A percentile compares a stretch with the other conserved stretches of the same genome.
Evolutionary conservation across 30 jellyfish, hydroid and myxozoan genomes (phyloP).

Genomic region (Cassiopea xamachana): DNA sequence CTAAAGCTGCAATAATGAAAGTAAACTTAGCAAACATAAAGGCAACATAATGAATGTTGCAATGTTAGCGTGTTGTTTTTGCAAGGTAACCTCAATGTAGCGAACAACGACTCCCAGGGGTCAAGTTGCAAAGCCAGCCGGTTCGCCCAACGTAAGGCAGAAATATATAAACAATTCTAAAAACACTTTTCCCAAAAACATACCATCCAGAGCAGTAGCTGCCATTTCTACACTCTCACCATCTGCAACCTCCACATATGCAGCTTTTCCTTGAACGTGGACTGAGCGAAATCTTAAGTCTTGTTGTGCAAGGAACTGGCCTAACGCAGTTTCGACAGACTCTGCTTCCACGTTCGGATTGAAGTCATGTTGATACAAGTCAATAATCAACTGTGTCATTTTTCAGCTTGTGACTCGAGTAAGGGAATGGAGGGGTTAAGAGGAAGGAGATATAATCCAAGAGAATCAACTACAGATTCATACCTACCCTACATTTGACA

Average conservation of each 20-base stretch:
- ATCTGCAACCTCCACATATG: conserved; percentile 79
- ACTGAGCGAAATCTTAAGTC: conserved; percentile 55
- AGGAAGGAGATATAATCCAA: conserved; percentile 25
- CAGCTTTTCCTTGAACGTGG: conserved; percentile 62
- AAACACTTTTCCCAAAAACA: conserved; percentile 16
- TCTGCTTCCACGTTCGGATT: conserved; percentile 57
- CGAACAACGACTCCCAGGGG: conserved; percentile 50
- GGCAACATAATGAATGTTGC: neutral
- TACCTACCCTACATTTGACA: conserved; percentile 75
- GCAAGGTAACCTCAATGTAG: neutral
- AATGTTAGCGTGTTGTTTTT: neutral
- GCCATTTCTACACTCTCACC: conserved; percentile 88
- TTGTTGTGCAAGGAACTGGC: conserved; percentile 71
- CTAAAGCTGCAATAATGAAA: neutral
- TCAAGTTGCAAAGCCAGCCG: conserved; percentile 67
- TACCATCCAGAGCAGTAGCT: conserved; percentile 79
- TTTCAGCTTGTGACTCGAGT: conserved; percentile 40
- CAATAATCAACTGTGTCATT: conserved; percentile 69
- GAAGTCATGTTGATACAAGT: conserved; percentile 59
- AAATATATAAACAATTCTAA: neutral
- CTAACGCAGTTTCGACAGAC: conserved; percentile 68
- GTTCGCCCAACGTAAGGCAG: conserved; percentile 24
- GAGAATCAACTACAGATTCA: conserved; percentile 61
- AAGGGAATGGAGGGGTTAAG: conserved; percentile 19
- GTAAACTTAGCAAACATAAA: neutral